phyloP scores from a whole-genome alignment of 1,140 invertebrate species.

The Aethina tumida region DNA sequence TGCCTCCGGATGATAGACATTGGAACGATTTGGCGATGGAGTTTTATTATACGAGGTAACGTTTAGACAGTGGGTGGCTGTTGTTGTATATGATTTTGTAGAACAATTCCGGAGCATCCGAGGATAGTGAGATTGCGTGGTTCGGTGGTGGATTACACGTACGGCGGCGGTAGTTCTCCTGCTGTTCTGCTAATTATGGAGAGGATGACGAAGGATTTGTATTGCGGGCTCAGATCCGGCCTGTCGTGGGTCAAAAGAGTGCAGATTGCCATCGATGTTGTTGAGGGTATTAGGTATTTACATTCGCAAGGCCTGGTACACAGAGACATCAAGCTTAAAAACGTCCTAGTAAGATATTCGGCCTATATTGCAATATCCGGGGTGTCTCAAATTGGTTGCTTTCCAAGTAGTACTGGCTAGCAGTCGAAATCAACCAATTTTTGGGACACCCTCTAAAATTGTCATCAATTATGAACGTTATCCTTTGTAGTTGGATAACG shows the following conservation, averaged over 20 bases:
- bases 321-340: slow-evolving; percentile 84
- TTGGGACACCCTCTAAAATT: no score
- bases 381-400: no score
- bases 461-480: no score
- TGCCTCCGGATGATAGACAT: slow-evolving; percentile 82
- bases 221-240: slow-evolving; percentile 65
- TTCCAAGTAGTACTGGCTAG: no score
- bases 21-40: slow-evolving; percentile 90
- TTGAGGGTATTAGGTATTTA: slow-evolving; percentile 76
- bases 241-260: slow-evolving; percentile 58
- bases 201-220: slow-evolving; percentile 64
- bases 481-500: slow-evolving; percentile 47
- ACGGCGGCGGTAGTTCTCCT: slow-evolving; percentile 53
- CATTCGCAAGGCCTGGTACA: slow-evolving; percentile 83
- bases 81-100: slow-evolving; percentile 28
- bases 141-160: slow-evolving; percentile 74
- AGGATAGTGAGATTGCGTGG: slow-evolving; percentile 72
- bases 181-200: slow-evolving; percentile 74
- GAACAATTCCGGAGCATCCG: slow-evolving; percentile 75
- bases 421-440: no score
- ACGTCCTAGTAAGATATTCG: slow-evolving; percentile 57
- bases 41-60: slow-evolving; percentile 72
- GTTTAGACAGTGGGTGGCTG: slow-evolving; percentile 2
- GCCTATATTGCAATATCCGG: not conserved
- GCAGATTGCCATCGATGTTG: slow-evolving; percentile 73